phyloP scores from a whole-genome alignment of 2,888 invertebrate species.

The Temnothorax rugatulus region DNA sequence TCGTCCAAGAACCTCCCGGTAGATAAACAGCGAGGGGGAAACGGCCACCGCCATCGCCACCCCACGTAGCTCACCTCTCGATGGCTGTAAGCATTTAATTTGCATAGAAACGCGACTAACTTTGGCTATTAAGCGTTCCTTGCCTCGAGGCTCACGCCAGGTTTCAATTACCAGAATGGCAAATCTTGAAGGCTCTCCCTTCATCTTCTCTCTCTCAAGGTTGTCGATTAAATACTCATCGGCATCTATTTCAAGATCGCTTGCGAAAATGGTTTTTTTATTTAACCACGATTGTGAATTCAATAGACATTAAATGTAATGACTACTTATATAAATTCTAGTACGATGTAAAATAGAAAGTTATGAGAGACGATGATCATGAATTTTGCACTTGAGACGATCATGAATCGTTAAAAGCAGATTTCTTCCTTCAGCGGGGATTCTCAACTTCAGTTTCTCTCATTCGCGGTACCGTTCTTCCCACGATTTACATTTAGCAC shows the following conservation, averaged over 20 bases:
- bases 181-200: conserved; percentile 72
- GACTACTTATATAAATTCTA: background rate
- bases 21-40: conserved; percentile 80
- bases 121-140: conserved; percentile 82
- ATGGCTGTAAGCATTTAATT: conserved; percentile 82
- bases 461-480: background rate
- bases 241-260: conserved; percentile 9
- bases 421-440: background rate
- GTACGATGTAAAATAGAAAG: background rate
- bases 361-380: background rate
- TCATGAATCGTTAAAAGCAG: conserved; percentile 19
- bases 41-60: conserved; percentile 66
- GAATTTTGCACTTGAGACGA: background rate
- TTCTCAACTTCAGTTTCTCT: conserved; percentile 1
- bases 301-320: background rate
- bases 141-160: conserved; percentile 75
- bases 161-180: conserved; percentile 81
- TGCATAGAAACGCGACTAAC: conserved; percentile 84
- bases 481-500: conserved; percentile 35
- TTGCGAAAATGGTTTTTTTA: background rate
- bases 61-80: conserved; percentile 71
- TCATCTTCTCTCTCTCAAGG: conserved; percentile 29
- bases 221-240: conserved; percentile 47
- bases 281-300: background rate
- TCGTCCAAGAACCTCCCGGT: conserved; percentile 78